phyloP scores from a whole-genome alignment of 2,797 vertebrate species.

The Spondyliosoma cantharus region DNA sequence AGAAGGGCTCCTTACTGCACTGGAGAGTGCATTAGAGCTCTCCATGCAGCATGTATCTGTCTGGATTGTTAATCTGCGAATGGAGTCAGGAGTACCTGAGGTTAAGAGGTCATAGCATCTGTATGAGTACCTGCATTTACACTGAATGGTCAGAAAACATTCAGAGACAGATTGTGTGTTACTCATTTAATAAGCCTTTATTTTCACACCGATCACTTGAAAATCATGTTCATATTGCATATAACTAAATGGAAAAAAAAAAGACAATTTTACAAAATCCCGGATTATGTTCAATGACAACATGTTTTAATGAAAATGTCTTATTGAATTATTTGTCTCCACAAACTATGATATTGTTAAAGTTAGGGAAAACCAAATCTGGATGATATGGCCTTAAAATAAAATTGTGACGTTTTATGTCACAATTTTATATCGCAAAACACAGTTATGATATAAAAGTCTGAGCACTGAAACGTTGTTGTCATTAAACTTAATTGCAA shows the following conservation, averaged over 20 bases:
- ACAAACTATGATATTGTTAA: neutral
- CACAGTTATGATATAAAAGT: too few species aligned
- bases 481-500: too few species aligned
- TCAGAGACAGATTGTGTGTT: neutral
- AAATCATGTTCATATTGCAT: too few species aligned
- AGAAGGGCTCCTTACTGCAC: constrained; percentile 48
- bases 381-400: too few species aligned
- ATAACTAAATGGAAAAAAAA: too few species aligned
- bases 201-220: neutral
- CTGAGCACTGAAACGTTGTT: too few species aligned
- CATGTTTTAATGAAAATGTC: neutral
- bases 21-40: constrained; percentile 41
- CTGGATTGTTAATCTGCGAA: constrained; percentile 13
- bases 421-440: too few species aligned
- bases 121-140: neutral
- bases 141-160: neutral
- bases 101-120: constrained; percentile 1
- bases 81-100: neutral
- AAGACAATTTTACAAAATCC: neutral
- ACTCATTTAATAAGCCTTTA: neutral
- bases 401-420: too few species aligned
- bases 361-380: neutral
- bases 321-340: neutral
- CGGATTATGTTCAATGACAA: neutral
- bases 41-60: constrained; percentile 49